Evolutionary conservation across 2,113 vertebrate species (phyloP).

Genomic region (Saguinus imperator): DNA sequence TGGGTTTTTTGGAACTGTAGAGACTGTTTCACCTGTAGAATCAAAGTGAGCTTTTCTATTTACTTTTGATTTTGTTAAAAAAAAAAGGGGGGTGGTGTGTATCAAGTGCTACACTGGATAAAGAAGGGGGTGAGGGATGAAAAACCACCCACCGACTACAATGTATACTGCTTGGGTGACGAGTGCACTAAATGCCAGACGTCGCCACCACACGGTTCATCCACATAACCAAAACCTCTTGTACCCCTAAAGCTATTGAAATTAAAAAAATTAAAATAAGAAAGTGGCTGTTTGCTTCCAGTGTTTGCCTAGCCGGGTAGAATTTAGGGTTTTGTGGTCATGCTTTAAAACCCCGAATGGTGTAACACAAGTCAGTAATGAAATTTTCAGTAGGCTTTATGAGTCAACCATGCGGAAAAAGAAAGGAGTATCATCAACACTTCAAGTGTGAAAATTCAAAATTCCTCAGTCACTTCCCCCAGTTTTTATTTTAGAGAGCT

Average conservation of each 20-base stretch:
- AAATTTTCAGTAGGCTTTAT: background rate
- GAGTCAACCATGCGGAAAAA: background rate
- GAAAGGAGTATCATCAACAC: background rate
- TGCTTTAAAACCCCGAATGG: background rate
- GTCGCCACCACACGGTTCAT: too few relatives aligned
- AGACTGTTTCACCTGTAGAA: background rate
- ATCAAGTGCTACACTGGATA: too few relatives aligned
- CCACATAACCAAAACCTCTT: too few relatives aligned
- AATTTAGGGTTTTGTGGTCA: background rate
- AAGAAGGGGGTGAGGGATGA: too few relatives aligned
- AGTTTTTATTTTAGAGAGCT: background rate
- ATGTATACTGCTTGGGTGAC: too few relatives aligned
- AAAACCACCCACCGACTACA: too few relatives aligned
- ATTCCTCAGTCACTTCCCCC: background rate
- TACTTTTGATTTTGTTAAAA: background rate
- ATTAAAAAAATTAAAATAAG: background rate
- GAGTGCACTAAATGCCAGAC: too few relatives aligned
- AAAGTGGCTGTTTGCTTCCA: background rate
- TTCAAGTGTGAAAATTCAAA: background rate
- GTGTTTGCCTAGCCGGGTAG: background rate
- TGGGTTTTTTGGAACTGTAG: background rate
- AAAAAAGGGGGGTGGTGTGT: fast-evolving
- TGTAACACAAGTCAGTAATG: background rate
- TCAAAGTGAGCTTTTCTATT: background rate
- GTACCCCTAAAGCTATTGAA: too few relatives aligned